Evolutionary conservation across 2,888 invertebrate species (phyloP), one percentile per base, ranked within the genome.

Genomic region (Macrophya annulata): DNA sequence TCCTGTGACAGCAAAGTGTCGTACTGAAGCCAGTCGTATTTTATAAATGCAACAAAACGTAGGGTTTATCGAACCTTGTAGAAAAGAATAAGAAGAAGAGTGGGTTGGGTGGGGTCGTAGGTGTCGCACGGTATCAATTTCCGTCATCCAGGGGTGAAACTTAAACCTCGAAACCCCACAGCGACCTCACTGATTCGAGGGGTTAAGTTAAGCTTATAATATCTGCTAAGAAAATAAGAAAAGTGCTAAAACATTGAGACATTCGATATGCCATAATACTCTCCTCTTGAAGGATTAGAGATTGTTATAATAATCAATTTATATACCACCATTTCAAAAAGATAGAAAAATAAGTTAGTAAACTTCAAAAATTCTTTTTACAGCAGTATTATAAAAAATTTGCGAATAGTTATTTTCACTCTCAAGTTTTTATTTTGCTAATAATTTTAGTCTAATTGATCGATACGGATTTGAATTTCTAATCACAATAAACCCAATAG

Each of bases 111-210:
- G 62, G 31, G 65, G 45, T 21, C 71, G 82, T 82, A 40, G 84
- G 62, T 86, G 86, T 83, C 65, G 86, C 83, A 71, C 71, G 86
- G 89, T 90, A 90, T 91, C 90, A 88, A 86, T 92, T 91, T 90
- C 89, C 86, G 85, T 85, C 86, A 79, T 85, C 40, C 31, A 86
- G 85, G 86, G 87, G 86, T 88, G 91, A 89, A 91, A 92, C 87
- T 89, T 87, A 90, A 92, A 90, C 89, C 87, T 77, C 87, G 92
- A 92, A 92, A 90, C 92, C 92, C 86, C 84, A 88, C 89, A 90
- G 90, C 88, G 86, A 87, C 89, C 86, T 87, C 87, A 88, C 87
- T 88, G 89, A 90, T 90, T 91, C 89, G 87, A 87, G 87, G 89
- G 90, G 90, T 90, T 90, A 90, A 90, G 89, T 89, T 89, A 90